Evolutionary conservation across 2,888 invertebrate genomes (phyloP).

Genomic region (Oligia latruncula): DNA sequence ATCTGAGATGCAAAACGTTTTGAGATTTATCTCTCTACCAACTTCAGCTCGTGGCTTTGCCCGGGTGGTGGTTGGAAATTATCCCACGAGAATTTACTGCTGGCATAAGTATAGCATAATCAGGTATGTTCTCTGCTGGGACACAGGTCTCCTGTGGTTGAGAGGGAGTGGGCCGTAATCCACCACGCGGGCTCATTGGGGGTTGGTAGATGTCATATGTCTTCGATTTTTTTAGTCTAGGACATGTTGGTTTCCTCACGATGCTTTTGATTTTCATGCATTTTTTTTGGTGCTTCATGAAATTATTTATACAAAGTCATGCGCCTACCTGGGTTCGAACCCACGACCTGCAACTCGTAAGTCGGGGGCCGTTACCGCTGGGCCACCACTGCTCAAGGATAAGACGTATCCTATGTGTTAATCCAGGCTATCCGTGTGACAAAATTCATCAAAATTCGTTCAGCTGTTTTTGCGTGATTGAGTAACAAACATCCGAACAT

Average conservation of each 20-base stretch:
- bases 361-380: neutral
- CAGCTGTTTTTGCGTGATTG: neutral
- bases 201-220: neutral
- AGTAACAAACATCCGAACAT: neutral
- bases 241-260: neutral
- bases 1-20: conserved; percentile 34
- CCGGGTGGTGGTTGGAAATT: neutral
- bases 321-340: neutral
- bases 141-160: neutral
- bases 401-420: neutral
- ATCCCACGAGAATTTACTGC: too few species aligned
- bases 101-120: neutral
- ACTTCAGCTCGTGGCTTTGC: neutral
- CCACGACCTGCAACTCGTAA: neutral
- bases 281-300: neutral
- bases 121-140: neutral
- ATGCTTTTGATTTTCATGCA: neutral
- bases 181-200: neutral
- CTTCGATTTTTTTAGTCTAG: neutral
- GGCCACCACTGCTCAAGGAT: neutral
- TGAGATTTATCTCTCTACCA: conserved; percentile 21
- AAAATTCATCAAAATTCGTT: neutral
- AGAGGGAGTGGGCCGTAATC: neutral
- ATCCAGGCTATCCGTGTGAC: neutral
- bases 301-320: neutral